These are phyloP conservation scores for Vespertilio murinus DNA, from an alignment of 2,797 vertebrate species.

Conservation along the genomic window DNA sequence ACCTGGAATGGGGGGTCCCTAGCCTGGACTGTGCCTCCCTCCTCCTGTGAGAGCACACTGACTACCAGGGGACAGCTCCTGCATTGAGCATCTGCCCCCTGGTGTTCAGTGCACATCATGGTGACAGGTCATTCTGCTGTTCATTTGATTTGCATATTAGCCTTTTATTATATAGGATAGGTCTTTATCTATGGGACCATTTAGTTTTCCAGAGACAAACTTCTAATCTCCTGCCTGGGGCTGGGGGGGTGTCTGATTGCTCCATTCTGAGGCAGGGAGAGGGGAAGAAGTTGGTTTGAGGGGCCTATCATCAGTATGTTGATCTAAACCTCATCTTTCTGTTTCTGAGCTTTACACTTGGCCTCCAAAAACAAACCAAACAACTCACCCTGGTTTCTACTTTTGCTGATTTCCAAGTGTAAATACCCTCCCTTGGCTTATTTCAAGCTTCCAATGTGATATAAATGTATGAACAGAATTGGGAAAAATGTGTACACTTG, in stretches of 20 bases:
- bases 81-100: too few relatives aligned
- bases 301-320: neutral
- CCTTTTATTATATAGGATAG: neutral
- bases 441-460: neutral
- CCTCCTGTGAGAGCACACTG: too few relatives aligned
- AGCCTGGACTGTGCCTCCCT: too few relatives aligned
- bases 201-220: neutral
- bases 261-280: neutral
- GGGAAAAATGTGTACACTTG: neutral
- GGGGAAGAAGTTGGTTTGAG: neutral
- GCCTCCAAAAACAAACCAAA: neutral
- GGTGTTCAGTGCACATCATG: too few relatives aligned
- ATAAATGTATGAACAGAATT: neutral
- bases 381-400: neutral
- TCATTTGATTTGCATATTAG: too few relatives aligned
- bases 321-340: neutral
- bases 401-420: neutral
- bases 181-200: neutral
- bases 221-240: neutral
- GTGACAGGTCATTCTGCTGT: accelerated
- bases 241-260: neutral
- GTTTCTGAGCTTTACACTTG: neutral
- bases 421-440: neutral
- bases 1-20: too few relatives aligned
- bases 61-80: too few relatives aligned